Evolutionary conservation across 2,113 vertebrate genomes (phyloP), one percentile per base, ranked within the genome.

Genomic region (Agelaius tricolor): DNA sequence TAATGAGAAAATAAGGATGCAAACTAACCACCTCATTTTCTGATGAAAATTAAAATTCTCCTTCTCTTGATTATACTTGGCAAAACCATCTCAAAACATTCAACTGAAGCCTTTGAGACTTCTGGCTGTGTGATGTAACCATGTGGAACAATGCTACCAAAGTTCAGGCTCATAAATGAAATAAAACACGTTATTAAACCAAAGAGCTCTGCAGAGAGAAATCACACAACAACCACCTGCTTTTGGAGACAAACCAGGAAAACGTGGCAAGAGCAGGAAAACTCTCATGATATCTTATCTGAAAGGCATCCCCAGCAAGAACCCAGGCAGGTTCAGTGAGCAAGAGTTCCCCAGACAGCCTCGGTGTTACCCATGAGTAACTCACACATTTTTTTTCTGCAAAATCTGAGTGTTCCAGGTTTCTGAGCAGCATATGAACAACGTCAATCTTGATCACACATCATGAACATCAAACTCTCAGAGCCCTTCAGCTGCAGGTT

Each of bases 341-440:
- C 41, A 57, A 1, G 1, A 19, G 59, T 0, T 80, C 72, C 58
- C 63, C 15, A 44, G 39, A 23, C 0, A 0, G 55, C 19, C 33
- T 12, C 11, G 0, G 59, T 11, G 62, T 18, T 5, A 63, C 14
- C 57, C 78, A 22, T 0, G 15, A 90, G 27, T 26, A 79, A 74
- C 46, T n/a, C 26, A 46, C 12, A n/a, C 1, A 2, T 14, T 11
- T 55, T 49, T 49, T n/a, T 35, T n/a, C 55, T 72, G 43, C 33
- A 74, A 76, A 83, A 55, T 15, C 72, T 16, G 6, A 0, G 0
- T 2, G 15, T 69, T 69, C 67, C 19, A 85, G 15, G 28, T 49
- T 78, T 79, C 79, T 52, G 63, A 49, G n/a, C n/a, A 72, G 77
- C 52, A 31, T 1, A 39, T 3, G 66, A 90, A 66, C 31, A 6